phyloP scores from a whole-genome alignment of 2,113 vertebrate genomes.

The Eublepharis macularius region DNA sequence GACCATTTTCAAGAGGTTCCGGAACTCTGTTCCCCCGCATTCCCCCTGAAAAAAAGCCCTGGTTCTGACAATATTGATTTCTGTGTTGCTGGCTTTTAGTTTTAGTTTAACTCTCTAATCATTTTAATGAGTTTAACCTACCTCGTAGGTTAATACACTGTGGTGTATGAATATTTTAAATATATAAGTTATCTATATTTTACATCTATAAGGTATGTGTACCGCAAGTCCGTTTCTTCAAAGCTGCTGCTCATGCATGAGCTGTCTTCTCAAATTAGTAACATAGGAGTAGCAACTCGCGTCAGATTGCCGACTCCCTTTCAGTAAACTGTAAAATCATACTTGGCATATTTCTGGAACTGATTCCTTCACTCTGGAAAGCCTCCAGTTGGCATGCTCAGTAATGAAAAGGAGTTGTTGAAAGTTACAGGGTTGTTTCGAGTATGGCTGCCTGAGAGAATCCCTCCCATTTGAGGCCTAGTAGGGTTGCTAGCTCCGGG shows the following conservation, averaged over 20 bases:
- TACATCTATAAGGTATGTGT: neutral
- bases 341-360: neutral
- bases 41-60: too few relatives aligned
- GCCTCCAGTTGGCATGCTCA: neutral
- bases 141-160: too few relatives aligned
- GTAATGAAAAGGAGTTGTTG: neutral
- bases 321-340: neutral
- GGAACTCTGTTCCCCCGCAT: too few relatives aligned
- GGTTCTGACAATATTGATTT: neutral
- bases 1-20: too few relatives aligned
- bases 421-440: neutral
- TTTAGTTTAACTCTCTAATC: too few relatives aligned
- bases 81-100: too few relatives aligned
- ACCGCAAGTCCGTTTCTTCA: neutral
- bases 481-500: too few relatives aligned
- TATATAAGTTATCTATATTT: neutral
- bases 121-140: too few relatives aligned
- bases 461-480: neutral
- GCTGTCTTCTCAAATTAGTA: neutral
- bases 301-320: neutral
- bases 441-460: neutral
- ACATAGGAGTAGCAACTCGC: neutral
- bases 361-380: neutral
- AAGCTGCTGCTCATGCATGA: neutral
- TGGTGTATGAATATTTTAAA: too few relatives aligned